These are phyloP conservation scores for Amyelois transitella DNA, from an alignment of 1,140 invertebrate genomes.

Conservation along the genomic window DNA sequence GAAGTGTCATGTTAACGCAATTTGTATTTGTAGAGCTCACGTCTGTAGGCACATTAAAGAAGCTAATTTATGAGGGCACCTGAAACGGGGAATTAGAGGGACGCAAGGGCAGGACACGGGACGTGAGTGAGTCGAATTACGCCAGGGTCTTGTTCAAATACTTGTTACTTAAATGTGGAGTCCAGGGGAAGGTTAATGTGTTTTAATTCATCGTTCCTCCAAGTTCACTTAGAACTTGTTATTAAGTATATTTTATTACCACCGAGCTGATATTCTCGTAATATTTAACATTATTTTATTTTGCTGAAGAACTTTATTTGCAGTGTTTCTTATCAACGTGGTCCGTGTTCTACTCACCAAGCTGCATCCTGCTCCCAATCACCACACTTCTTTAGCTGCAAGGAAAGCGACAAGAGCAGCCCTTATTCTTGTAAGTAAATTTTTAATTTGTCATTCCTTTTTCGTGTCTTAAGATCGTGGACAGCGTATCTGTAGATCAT, in stretches of 20 bases:
- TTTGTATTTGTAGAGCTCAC: not conserved
- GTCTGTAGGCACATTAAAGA: not conserved
- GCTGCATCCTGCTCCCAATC: slow-evolving; percentile 80
- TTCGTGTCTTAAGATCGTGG: no score
- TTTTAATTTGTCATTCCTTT: no score
- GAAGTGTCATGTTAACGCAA: slow-evolving; percentile 6
- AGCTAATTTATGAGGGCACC: slow-evolving; percentile 1
- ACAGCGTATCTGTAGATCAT: no score
- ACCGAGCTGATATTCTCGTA: no score
- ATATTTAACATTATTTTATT: not conserved
- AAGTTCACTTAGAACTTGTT: no score
- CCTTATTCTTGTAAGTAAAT: slow-evolving; percentile 79
- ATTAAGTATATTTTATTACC: no score
- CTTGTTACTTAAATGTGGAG: no score
- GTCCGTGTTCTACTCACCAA: slow-evolving; percentile 75
- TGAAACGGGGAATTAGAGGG: slow-evolving; percentile 8
- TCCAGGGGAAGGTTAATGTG: no score
- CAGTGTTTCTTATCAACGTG: slow-evolving; percentile 82
- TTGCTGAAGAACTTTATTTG: slow-evolving; percentile 20
- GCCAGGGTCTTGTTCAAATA: no score
- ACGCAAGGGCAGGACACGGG: not conserved
- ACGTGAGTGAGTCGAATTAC: no score
- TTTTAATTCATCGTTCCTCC: no score
- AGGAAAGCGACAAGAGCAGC: slow-evolving; percentile 80
- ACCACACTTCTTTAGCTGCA: slow-evolving; percentile 67